Conservation (phyloP, 1,140 invertebrate species). For the Caenorhabditis briggsae region DNA sequence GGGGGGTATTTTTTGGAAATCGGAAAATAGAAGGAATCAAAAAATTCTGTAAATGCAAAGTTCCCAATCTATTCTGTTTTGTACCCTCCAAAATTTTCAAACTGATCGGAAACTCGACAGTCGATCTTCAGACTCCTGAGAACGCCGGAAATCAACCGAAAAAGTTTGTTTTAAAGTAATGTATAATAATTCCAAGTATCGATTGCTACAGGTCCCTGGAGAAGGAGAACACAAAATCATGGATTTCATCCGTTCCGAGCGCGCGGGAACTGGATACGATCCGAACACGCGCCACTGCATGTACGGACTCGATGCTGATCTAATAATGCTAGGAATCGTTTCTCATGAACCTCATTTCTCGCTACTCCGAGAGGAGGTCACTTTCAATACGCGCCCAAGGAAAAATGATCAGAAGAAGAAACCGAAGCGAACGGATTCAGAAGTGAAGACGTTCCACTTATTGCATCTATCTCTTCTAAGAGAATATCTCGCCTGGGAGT, state of each 20-base stretch:
- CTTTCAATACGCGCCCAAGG: conserved; percentile 81
- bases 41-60: too few relatives aligned
- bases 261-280: conserved; percentile 92
- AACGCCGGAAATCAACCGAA: too few relatives aligned
- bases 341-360: conserved; percentile 99
- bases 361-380: conserved; percentile 91
- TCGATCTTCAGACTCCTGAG: too few relatives aligned
- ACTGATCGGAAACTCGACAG: too few relatives aligned
- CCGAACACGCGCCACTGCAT: conserved; percentile 96
- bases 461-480: conserved; percentile 90
- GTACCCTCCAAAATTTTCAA: too few relatives aligned
- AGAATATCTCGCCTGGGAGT: conserved; percentile 94
- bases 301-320: conserved; percentile 95
- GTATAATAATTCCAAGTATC: too few relatives aligned
- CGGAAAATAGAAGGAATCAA: too few relatives aligned
- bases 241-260: conserved; percentile 94
- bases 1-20: too few relatives aligned
- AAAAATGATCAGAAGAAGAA: conserved; percentile 87
- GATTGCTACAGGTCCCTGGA: conserved; percentile 82
- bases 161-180: background rate
- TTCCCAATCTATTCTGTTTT: too few relatives aligned
- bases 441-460: conserved; percentile 92
- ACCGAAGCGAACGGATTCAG: conserved; percentile 76
- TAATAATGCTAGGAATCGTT: conserved; percentile 95
- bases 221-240: conserved; percentile 99